Evolutionary conservation across 2,797 vertebrate genomes (phyloP).

Genomic region (Pampus argenteus): DNA sequence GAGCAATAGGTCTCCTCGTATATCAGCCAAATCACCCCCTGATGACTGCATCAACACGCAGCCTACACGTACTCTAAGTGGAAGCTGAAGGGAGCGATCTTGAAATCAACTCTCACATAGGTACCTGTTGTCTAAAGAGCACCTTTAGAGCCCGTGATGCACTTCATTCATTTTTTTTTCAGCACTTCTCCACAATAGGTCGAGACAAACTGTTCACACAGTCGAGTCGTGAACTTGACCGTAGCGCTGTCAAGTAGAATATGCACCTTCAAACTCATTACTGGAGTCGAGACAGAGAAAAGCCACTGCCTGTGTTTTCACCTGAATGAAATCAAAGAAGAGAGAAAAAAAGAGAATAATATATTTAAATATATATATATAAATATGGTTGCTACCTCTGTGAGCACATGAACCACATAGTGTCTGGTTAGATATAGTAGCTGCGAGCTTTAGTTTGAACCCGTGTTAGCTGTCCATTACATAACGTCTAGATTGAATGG

Average conservation of each 20-base stretch:
- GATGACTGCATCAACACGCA: constrained; percentile 70
- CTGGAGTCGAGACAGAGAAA: neutral
- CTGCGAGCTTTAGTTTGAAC: constrained; percentile 38
- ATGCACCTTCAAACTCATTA: neutral
- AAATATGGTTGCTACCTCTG: neutral
- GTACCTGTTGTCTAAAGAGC: constrained; percentile 62
- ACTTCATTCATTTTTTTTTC: constrained; percentile 35
- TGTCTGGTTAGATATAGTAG: constrained; percentile 7
- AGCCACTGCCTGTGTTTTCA: neutral
- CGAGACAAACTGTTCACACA: neutral
- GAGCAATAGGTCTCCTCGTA: constrained; percentile 71
- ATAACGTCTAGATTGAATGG: constrained; percentile 68
- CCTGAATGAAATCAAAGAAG: neutral
- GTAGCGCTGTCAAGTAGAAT: constrained; percentile 4
- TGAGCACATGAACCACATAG: constrained; percentile 4
- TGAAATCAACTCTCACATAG: constrained; percentile 63
- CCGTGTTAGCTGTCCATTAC: constrained; percentile 47
- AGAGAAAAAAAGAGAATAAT: neutral
- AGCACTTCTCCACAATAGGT: constrained; percentile 14
- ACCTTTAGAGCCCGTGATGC: constrained; percentile 37
- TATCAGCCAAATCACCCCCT: constrained; percentile 75
- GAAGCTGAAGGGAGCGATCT: constrained; percentile 48
- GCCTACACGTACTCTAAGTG: constrained; percentile 54
- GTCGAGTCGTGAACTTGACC: constrained; percentile 9
- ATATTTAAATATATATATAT: neutral